Conservation (phyloP, 2,113 vertebrate species). For the Epinephelus lanceolatus region DNA sequence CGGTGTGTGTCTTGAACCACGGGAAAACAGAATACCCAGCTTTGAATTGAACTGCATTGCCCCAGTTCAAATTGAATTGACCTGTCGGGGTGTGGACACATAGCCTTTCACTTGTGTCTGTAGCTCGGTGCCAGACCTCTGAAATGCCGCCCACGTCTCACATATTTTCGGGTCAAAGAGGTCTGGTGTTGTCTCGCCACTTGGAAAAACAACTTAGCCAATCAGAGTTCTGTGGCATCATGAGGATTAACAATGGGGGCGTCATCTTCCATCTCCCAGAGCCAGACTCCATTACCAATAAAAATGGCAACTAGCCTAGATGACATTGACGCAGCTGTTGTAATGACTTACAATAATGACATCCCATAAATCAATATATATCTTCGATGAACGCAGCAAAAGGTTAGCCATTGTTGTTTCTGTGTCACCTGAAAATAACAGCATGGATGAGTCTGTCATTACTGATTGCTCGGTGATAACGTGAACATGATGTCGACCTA, state of each 20-base stretch:
- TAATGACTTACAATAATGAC: not conserved
- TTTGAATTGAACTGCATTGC: not conserved
- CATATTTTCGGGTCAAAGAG: not conserved
- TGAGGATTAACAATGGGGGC: not conserved
- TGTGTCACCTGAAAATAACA: not conserved
- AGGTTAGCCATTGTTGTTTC: not conserved
- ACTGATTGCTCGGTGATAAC: not conserved
- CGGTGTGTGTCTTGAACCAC: not conserved
- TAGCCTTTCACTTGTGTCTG: constrained; percentile 8
- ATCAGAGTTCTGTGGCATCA: not conserved
- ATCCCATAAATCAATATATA: not conserved
- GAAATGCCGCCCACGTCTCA: not conserved
- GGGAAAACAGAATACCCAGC: not conserved
- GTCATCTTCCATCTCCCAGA: not conserved
- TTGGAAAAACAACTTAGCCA: not conserved
- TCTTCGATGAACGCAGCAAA: not conserved
- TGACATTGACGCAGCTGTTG: not conserved
- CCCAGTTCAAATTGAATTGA: constrained; percentile 22
- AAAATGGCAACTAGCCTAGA: not conserved
- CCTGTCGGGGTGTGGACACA: not conserved
- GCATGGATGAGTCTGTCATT: not conserved
- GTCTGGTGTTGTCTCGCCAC: not conserved
- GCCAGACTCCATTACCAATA: not conserved
- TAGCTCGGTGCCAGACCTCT: not conserved
- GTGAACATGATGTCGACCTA: not conserved